phyloP scores from a whole-genome alignment of 2,888 invertebrate genomes.

The Epicampocera succincta region DNA sequence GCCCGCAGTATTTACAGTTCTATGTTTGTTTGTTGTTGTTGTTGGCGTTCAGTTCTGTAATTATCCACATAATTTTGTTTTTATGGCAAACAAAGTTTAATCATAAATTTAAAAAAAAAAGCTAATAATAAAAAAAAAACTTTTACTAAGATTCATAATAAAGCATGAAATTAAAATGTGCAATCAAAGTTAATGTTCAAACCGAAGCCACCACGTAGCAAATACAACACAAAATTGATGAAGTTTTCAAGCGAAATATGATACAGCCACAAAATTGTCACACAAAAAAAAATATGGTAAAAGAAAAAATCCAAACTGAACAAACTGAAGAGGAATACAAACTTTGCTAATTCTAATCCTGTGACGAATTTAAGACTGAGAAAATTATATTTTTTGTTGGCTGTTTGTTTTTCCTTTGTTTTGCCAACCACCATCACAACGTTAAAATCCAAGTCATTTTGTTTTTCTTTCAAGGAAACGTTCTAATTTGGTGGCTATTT shows the following conservation, averaged over 20 bases:
- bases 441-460: conserved; percentile 9
- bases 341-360: conserved; percentile 66
- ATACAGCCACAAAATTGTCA: conserved; percentile 52
- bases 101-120: conserved; percentile 26
- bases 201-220: conserved; percentile 2
- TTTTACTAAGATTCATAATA: conserved; percentile 43
- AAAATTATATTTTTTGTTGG: conserved; percentile 47
- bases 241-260: conserved; percentile 53
- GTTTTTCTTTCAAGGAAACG: conserved; percentile 14
- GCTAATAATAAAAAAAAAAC: neutral
- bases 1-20: neutral
- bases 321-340: conserved; percentile 25
- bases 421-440: conserved; percentile 47
- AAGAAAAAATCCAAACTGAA: too few species aligned
- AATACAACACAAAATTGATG: conserved; percentile 57
- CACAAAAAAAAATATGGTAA: too few species aligned
- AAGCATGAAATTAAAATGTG: conserved; percentile 62
- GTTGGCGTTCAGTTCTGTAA: neutral
- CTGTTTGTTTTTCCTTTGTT: conserved; percentile 26
- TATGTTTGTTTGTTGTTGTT: neutral
- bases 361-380: conserved; percentile 60
- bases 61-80: conserved; percentile 28
- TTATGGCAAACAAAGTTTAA: conserved; percentile 39
- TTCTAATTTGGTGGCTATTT: conserved; percentile 65
- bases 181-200: conserved; percentile 45